Evolutionary conservation across 2,888 invertebrate genomes (phyloP), one percentile per base, ranked within the genome.

Genomic region (Epinotia ramella): DNA sequence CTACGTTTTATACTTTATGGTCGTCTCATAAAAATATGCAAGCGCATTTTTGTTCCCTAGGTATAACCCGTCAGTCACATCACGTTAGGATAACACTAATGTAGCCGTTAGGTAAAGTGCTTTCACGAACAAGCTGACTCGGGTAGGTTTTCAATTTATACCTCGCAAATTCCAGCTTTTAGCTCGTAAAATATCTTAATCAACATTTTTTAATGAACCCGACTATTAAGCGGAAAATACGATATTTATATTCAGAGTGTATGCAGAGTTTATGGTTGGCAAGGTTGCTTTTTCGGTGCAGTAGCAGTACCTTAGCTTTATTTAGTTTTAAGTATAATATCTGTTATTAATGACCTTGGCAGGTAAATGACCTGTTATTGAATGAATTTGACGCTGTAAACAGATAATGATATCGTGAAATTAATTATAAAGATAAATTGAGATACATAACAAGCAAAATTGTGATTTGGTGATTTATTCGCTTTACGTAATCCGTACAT

Each of bases 171-270:
- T 75, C 65, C 70, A 60, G 65, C 75, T 75, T 75, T 75, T 40
- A 66, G 60, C 75, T 67, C 72, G 76, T 76, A 76, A 72, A 76
- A 66, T 76, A 67, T 67, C 76, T 72, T 76, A 76, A 76, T 76
- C 76, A 76, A 76, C 76, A 67, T 72, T 75, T 75, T 76, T 72
- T 76, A 72, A 76, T 76, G 76, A 76, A 72, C 62, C 64, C n/a
- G 40, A 65, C 59, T 53, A 53, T 60, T 53, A 62, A 24, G 70
- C 64, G 66, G 53, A 67, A 72, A 76, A 71, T 63, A 33, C 66
- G 56, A 46, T 66, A 72, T 72, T 67, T 76, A 67, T 67, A 76
- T 71, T 76, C 65, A 60, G 59, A 65, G 64, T 65, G 59, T 60
- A 66, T 66, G 20, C 62, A 56, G 13, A 40, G 62, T 76, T 76